phyloP scores from a whole-genome alignment of 2,888 invertebrate species.

The Dynastes grantii region DNA sequence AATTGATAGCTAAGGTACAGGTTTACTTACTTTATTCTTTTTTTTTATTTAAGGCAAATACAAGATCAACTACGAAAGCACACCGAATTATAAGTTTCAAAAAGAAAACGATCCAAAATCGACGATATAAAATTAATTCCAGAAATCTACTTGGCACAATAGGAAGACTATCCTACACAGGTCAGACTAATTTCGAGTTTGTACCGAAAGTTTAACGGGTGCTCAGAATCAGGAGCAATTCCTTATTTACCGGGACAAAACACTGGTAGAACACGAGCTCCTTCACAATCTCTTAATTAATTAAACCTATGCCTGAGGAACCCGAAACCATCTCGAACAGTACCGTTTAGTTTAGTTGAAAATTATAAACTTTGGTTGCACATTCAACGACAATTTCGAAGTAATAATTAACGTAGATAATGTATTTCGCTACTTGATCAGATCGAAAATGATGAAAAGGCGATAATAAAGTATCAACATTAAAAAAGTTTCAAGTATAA shows the following conservation, averaged over 20 bases:
- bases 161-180: not conserved
- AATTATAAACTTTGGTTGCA: constrained; percentile 22
- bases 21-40: too few relatives aligned
- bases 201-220: constrained; percentile 10
- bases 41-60: too few relatives aligned
- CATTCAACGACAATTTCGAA: not conserved
- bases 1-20: too few relatives aligned
- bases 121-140: too few relatives aligned
- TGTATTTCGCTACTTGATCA: too few relatives aligned
- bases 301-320: constrained; percentile 32
- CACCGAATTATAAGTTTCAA: too few relatives aligned
- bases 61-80: too few relatives aligned
- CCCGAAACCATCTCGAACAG: not conserved
- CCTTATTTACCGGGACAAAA: constrained; percentile 45
- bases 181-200: not conserved
- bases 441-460: not conserved
- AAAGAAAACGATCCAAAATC: too few relatives aligned
- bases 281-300: constrained; percentile 41
- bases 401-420: constrained; percentile 11
- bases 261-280: constrained; percentile 20
- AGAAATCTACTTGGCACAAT: too few relatives aligned
- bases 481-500: constrained; percentile 25
- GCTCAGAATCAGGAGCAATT: not conserved
- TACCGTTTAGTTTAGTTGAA: constrained; percentile 16
- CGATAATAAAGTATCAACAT: not conserved